phyloP scores from a whole-genome alignment of 92 coral and sea anemone species.

The Epizoanthus fatuus region DNA sequence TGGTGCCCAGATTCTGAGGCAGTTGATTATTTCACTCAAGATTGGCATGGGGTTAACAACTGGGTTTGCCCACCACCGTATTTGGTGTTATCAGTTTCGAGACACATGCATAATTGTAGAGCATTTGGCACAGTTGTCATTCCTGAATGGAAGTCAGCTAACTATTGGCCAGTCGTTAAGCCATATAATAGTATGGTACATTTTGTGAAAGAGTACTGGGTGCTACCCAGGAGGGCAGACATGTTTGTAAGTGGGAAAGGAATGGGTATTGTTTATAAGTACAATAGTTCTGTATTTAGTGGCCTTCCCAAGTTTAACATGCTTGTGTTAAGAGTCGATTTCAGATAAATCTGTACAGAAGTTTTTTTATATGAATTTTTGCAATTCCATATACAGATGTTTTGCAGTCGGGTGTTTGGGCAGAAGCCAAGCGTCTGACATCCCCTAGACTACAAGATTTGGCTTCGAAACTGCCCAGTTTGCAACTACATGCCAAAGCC shows the following conservation, averaged over 20 bases:
- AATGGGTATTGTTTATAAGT: slow-evolving; percentile 8
- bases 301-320: slow-evolving; percentile 42
- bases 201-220: slow-evolving; percentile 33
- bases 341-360: neutral
- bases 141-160: slow-evolving; percentile 50
- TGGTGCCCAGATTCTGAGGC: slow-evolving; percentile 52
- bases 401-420: neutral
- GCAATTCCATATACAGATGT: neutral
- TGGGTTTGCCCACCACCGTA: slow-evolving; percentile 55
- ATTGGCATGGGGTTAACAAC: slow-evolving; percentile 33
- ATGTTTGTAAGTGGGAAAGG: slow-evolving; percentile 44
- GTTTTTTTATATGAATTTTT: neutral
- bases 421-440: neutral
- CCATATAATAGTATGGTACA: slow-evolving; percentile 2
- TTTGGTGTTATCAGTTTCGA: slow-evolving; percentile 37
- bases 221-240: slow-evolving; percentile 13
- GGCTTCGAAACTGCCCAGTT: neutral
- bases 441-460: slow-evolving; percentile 9
- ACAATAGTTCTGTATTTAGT: slow-evolving; percentile 11
- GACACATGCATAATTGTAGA: slow-evolving; percentile 23
- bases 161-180: slow-evolving; percentile 16
- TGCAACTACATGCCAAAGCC: slow-evolving; percentile 31
- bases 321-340: neutral
- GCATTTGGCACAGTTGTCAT: slow-evolving; percentile 38
- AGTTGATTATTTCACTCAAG: slow-evolving; percentile 57